A percentile compares a stretch with the other conserved stretches of the same genome.
These are phyloP conservation scores for Eutolmus rufibarbis DNA, from an alignment of 2,888 invertebrate genomes.

Conservation along the genomic window DNA sequence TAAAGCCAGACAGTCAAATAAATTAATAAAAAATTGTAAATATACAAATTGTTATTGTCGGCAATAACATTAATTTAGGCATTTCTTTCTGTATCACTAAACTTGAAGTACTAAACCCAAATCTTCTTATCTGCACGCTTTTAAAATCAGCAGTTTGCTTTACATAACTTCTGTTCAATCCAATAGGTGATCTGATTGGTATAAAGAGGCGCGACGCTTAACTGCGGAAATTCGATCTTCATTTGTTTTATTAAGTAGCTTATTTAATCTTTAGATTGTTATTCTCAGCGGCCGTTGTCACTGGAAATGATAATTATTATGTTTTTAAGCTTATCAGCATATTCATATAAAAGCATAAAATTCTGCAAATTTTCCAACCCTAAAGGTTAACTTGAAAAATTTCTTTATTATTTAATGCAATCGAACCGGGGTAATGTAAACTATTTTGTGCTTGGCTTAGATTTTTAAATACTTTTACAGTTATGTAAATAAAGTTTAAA, in stretches of 20 bases:
- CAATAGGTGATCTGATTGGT: not conserved
- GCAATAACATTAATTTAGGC: too few relatives aligned
- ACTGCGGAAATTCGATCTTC: not conserved
- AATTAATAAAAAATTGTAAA: not conserved
- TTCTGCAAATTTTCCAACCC: not conserved
- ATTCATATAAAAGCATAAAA: not conserved
- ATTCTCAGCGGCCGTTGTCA: not conserved
- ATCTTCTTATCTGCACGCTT: not conserved
- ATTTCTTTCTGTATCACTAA: not conserved
- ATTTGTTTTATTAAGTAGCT: not conserved
- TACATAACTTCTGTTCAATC: not conserved
- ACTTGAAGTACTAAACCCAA: not conserved
- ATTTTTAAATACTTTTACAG: too few relatives aligned
- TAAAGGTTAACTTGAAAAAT: too few relatives aligned
- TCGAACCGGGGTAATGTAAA: too few relatives aligned
- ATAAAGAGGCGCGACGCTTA: not conserved
- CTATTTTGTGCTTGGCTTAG: too few relatives aligned
- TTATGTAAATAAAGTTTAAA: too few relatives aligned
- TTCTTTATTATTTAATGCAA: too few relatives aligned
- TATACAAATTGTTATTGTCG: not conserved
- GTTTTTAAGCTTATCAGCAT: not conserved
- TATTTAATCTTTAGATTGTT: not conserved
- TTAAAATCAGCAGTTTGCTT: not conserved
- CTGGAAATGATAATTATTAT: not conserved
- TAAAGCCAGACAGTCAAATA: not conserved